These are phyloP conservation scores for Tenodera sinensis DNA, from an alignment of 2,888 invertebrate species.

Conservation along the genomic window DNA sequence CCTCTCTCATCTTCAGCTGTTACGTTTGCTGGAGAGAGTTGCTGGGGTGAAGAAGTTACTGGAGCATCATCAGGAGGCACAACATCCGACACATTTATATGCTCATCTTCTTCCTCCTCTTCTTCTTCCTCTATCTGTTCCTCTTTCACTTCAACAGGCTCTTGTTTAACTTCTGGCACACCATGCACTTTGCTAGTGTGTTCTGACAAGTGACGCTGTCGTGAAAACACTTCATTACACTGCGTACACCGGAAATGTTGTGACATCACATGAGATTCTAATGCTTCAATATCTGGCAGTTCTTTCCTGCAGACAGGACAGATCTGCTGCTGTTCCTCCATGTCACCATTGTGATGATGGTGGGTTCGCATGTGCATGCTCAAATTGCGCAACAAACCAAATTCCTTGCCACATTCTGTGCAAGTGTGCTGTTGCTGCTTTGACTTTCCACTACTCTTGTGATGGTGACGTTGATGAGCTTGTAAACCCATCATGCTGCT, in stretches of 20 bases:
- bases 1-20: background rate
- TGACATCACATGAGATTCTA: constrained; percentile 39
- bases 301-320: constrained; percentile 41
- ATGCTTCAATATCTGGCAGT: constrained; percentile 40
- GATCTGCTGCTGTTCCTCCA: constrained; percentile 35
- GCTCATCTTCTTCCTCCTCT: constrained; percentile 17
- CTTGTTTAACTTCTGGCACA: constrained; percentile 10
- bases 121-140: background rate
- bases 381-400: constrained; percentile 39
- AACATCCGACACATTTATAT: constrained; percentile 12
- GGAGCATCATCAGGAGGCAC: constrained; percentile 1
- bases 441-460: constrained; percentile 20
- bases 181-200: constrained; percentile 32
- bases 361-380: constrained; percentile 42
- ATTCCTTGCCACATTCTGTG: constrained; percentile 40
- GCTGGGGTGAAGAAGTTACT: background rate
- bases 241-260: constrained; percentile 34
- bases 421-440: constrained; percentile 34
- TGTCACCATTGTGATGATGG: constrained; percentile 19
- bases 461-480: constrained; percentile 42
- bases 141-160: constrained; percentile 8
- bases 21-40: background rate
- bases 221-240: constrained; percentile 32
- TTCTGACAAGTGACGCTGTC: constrained; percentile 35
- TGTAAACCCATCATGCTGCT: constrained; percentile 42